Percentiles rank a stretch among this genome's conserved stretches.
Conservation (phyloP, 1,140 invertebrate genomes). For the Meloidogyne hapla region DNA sequence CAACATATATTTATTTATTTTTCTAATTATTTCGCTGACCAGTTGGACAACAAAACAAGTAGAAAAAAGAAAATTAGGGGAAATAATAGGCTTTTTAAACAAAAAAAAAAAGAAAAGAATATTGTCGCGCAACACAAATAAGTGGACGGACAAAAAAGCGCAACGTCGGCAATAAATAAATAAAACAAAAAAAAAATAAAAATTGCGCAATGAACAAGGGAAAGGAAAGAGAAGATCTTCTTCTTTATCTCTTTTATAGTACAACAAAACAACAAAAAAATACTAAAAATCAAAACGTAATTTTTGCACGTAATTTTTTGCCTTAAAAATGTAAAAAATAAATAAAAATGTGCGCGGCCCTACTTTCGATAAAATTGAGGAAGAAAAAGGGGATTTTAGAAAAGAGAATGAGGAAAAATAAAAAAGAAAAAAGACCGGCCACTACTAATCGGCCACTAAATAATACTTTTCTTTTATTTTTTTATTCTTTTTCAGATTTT, state of each 20-base stretch:
- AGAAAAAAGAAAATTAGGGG: not conserved
- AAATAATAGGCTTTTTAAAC: not conserved
- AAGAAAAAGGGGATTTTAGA: not conserved
- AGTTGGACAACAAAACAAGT: not conserved
- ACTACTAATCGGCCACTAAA: not conserved
- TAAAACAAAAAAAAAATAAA: not conserved
- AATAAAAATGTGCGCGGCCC: not conserved
- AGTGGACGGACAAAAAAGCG: not conserved
- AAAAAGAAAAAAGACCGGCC: not conserved
- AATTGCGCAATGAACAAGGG: not conserved
- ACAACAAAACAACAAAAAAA: not conserved
- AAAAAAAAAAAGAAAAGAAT: not conserved
- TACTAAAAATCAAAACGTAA: not conserved
- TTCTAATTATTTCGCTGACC: not conserved
- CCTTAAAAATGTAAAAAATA: not conserved
- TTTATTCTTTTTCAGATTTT: not conserved
- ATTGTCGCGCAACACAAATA: not conserved
- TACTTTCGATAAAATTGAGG: not conserved
- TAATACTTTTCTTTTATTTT: not conserved
- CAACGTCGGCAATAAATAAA: not conserved
- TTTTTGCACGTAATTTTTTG: not conserved
- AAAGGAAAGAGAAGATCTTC: not conserved
- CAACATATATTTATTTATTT: not conserved
- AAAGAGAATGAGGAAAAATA: not conserved
- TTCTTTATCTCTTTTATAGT: not conserved